phyloP scores from a whole-genome alignment of 2,888 invertebrate species.

The Sinelater perroti region DNA sequence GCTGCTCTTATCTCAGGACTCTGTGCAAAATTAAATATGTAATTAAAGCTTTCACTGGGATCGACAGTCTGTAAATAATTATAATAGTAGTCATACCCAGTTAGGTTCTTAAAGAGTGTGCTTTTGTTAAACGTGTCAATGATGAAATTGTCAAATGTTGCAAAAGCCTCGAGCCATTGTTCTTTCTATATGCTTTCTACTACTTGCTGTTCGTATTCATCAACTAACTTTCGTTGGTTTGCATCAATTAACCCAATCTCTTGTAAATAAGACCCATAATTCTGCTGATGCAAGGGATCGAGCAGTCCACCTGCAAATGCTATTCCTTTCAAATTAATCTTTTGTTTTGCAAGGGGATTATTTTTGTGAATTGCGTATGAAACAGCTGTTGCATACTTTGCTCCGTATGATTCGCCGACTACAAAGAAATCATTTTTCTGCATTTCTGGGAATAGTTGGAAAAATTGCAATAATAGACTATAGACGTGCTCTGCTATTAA shows the following conservation, averaged over 20 bases:
- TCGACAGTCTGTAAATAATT: conserved; percentile 75
- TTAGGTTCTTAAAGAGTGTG: conserved; percentile 74
- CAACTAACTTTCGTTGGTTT: conserved; percentile 69
- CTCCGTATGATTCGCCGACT: conserved; percentile 90
- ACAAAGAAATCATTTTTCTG: conserved; percentile 82
- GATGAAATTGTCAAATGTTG: conserved; percentile 75
- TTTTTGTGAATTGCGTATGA: conserved; percentile 77
- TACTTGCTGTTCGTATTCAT: conserved; percentile 68
- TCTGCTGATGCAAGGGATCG: conserved; percentile 79
- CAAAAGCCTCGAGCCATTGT: conserved; percentile 75
- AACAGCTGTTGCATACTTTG: conserved; percentile 81
- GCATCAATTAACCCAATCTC: conserved; percentile 77
- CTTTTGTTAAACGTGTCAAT: conserved; percentile 71
- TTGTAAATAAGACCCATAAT: conserved; percentile 82
- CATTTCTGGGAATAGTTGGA: conserved; percentile 80
- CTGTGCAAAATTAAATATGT: conserved; percentile 72
- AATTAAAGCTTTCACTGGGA: conserved; percentile 60
- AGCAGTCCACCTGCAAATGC: conserved; percentile 83
- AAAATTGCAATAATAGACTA: conserved; percentile 81
- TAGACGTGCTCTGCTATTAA: conserved; percentile 84
- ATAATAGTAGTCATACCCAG: conserved; percentile 80
- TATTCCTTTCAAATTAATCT: conserved; percentile 76
- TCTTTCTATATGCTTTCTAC: conserved; percentile 68
- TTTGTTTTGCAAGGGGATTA: conserved; percentile 65
- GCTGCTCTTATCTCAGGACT: conserved; percentile 70